Percentiles rank a stretch among this genome's conserved stretches.
These are phyloP conservation scores for Pseudopleuronectes americanus DNA, from an alignment of 2,797 vertebrate species.

Conservation along the genomic window DNA sequence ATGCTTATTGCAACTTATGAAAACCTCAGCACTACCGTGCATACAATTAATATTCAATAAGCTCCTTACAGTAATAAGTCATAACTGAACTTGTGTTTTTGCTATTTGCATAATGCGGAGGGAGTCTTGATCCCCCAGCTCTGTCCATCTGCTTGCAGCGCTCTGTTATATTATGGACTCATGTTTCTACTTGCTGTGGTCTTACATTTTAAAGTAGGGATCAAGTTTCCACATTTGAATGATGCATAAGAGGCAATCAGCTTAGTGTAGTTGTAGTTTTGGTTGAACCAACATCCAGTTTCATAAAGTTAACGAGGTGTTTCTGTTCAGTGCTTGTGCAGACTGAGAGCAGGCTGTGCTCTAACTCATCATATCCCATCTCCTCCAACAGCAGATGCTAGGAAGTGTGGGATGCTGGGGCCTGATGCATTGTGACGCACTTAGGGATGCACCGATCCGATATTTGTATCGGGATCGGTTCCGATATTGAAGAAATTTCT, in stretches of 20 bases:
- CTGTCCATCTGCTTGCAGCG: constrained; percentile 31
- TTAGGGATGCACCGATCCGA: too few relatives aligned
- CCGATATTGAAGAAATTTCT: too few relatives aligned
- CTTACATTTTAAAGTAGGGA: constrained; percentile 45
- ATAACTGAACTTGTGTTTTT: constrained; percentile 1
- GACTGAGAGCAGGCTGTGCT: too few relatives aligned
- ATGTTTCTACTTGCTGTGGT: constrained; percentile 48
- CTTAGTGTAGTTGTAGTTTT: constrained; percentile 12
- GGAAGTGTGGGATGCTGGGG: too few relatives aligned
- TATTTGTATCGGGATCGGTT: too few relatives aligned
- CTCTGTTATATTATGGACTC: constrained; percentile 51
- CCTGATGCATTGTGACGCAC: too few relatives aligned
- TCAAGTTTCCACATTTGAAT: constrained; percentile 64
- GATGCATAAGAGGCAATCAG: constrained; percentile 53
- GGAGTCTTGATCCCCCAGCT: constrained; percentile 2
- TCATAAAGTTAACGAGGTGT: neutral
- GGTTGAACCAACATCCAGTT: neutral
- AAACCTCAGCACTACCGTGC: neutral
- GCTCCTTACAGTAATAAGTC: neutral
- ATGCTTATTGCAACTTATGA: neutral
- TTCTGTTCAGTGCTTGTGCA: too few relatives aligned
- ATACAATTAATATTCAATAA: neutral
- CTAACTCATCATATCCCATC: too few relatives aligned
- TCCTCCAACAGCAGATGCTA: too few relatives aligned
- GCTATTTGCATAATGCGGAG: constrained; percentile 1